Conservation (phyloP, 2,113 vertebrate genomes). For the Galbula dea region DNA sequence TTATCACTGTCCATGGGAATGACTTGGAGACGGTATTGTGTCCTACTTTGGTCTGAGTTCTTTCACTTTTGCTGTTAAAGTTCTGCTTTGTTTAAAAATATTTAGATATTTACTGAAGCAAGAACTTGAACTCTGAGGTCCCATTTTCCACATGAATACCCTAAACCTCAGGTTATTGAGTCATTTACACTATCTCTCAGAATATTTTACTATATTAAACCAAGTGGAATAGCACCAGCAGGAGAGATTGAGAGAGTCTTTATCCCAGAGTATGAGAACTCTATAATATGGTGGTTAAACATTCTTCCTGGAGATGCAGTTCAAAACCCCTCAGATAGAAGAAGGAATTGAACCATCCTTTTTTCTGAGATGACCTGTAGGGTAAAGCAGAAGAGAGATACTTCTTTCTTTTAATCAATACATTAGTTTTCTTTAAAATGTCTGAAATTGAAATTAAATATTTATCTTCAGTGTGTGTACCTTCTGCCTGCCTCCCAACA, state of each 20-base stretch:
- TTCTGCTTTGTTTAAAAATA: slow-evolving; percentile 6
- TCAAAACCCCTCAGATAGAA: neutral
- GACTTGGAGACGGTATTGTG: neutral
- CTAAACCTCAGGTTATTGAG: neutral
- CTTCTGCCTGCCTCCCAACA: neutral
- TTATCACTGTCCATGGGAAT: neutral
- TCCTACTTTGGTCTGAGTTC: neutral
- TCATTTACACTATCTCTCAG: neutral
- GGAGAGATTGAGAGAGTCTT: slow-evolving; percentile 6
- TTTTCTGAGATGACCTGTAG: neutral
- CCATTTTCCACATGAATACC: neutral
- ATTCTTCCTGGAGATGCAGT: neutral
- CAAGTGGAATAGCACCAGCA: neutral
- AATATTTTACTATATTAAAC: slow-evolving; percentile 7
- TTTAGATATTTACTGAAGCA: slow-evolving; percentile 13
- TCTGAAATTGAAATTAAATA: neutral
- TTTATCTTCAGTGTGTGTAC: neutral
- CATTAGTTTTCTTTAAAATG: neutral
- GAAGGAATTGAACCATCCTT: neutral
- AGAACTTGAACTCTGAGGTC: neutral
- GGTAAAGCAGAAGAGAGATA: neutral
- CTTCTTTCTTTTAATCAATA: neutral
- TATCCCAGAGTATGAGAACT: neutral
- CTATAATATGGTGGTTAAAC: neutral
- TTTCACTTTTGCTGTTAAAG: neutral